Evolutionary conservation across 2,797 vertebrate genomes (phyloP).

Genomic region (Pampus argenteus): DNA sequence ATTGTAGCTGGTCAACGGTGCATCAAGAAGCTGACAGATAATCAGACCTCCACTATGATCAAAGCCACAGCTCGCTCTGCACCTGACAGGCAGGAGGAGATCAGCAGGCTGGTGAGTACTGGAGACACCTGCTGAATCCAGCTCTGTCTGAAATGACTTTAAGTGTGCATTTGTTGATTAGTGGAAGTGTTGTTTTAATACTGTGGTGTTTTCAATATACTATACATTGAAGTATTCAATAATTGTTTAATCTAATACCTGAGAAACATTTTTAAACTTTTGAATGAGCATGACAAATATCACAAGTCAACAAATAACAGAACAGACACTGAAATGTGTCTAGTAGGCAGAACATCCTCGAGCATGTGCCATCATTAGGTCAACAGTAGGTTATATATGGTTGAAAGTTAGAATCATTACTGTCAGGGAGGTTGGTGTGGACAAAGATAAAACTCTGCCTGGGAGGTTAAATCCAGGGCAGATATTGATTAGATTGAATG

Average conservation of each 20-base stretch:
- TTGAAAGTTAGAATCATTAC: too few species aligned
- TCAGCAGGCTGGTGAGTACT: conserved; percentile 94
- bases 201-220: not conserved
- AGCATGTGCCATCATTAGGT: too few species aligned
- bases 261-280: too few species aligned
- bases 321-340: too few species aligned
- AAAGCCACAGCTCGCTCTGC: conserved; percentile 98
- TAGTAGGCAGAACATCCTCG: too few species aligned
- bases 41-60: conserved; percentile 99
- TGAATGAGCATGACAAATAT: too few species aligned
- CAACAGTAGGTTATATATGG: too few species aligned
- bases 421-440: too few species aligned
- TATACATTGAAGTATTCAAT: not conserved
- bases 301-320: too few species aligned
- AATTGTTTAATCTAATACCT: not conserved
- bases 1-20: conserved; percentile 98
- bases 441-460: too few species aligned
- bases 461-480: too few species aligned
- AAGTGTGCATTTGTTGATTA: not conserved
- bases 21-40: conserved; percentile 99
- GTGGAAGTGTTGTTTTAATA: not conserved
- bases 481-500: too few species aligned
- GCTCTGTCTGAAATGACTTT: not conserved
- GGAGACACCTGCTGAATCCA: conserved; percentile 23
- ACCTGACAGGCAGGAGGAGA: conserved; percentile 97